These are phyloP conservation scores for Pollenia labialis DNA, from an alignment of 2,888 invertebrate genomes.

Conservation along the genomic window DNA sequence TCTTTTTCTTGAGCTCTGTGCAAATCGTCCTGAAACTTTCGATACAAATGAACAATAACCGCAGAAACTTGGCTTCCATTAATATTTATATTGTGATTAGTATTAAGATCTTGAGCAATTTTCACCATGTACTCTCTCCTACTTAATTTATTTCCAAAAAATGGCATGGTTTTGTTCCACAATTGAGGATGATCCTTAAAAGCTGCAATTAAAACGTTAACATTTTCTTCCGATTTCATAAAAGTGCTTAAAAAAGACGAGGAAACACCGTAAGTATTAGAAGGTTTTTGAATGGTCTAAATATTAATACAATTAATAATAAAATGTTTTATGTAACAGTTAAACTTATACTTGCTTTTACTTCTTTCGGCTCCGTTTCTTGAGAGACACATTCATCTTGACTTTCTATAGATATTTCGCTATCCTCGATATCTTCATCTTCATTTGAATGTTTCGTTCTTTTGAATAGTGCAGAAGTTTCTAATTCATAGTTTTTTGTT, in stretches of 20 bases:
- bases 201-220: constrained; percentile 55
- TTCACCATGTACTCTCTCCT: constrained; percentile 58
- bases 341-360: constrained; percentile 10
- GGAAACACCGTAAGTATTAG: constrained; percentile 35
- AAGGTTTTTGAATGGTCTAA: constrained; percentile 33
- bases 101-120: constrained; percentile 56
- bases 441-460: neutral
- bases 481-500: neutral
- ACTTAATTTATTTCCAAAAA: constrained; percentile 52
- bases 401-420: constrained; percentile 8
- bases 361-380: constrained; percentile 14
- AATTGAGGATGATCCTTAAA: constrained; percentile 55
- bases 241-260: constrained; percentile 58
- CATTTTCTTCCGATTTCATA: constrained; percentile 61
- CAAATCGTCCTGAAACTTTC: constrained; percentile 60
- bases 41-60: constrained; percentile 54
- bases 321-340: neutral
- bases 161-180: constrained; percentile 63
- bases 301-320: neutral
- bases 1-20: constrained; percentile 43
- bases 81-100: constrained; percentile 55
- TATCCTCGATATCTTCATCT: constrained; percentile 26
- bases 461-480: neutral
- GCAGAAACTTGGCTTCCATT: constrained; percentile 59
- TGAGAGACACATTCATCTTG: constrained; percentile 36